A percentile compares a stretch with the other conserved stretches of the same genome.
phyloP scores from a whole-genome alignment of 2,113 vertebrate species.

The Panurus biarmicus region DNA sequence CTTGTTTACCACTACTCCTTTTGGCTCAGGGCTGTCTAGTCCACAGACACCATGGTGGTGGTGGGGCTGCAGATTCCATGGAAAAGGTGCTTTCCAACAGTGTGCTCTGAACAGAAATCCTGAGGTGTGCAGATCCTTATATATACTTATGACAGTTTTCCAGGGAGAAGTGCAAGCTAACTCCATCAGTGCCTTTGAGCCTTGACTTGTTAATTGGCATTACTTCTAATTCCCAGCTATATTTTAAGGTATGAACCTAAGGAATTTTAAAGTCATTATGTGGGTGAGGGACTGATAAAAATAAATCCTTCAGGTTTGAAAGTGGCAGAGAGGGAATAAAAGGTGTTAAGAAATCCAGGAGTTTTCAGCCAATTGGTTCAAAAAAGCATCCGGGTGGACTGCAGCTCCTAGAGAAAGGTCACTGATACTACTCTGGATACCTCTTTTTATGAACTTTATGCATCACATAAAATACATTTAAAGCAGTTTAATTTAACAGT shows the following conservation, averaged over 20 bases:
- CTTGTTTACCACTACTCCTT: not conserved
- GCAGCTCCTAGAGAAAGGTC: constrained; percentile 60
- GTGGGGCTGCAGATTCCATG: not conserved
- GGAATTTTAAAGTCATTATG: constrained; percentile 81
- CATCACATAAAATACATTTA: constrained; percentile 74
- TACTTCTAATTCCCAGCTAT: constrained; percentile 77
- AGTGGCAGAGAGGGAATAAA: constrained; percentile 70
- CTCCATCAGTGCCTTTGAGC: constrained; percentile 73
- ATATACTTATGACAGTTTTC: constrained; percentile 48
- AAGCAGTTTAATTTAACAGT: constrained; percentile 74
- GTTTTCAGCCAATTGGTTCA: constrained; percentile 66
- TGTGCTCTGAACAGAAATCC: not conserved
- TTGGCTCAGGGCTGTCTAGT: not conserved
- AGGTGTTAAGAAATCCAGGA: constrained; percentile 63
- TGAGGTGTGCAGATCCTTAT: constrained; percentile 24
- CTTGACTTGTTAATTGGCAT: constrained; percentile 80
- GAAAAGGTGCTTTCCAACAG: not conserved
- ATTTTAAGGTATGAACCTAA: constrained; percentile 80
- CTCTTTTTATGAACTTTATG: constrained; percentile 70
- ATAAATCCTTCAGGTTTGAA: constrained; percentile 76
- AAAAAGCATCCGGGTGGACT: constrained; percentile 51
- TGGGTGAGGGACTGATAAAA: constrained; percentile 76
- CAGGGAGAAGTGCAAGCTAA: constrained; percentile 59
- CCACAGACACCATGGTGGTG: rapidly evolving
- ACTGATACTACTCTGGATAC: constrained; percentile 48